Evolutionary conservation across 2,888 invertebrate species (phyloP).

Genomic region (Hirtodrosophila cameraria): DNA sequence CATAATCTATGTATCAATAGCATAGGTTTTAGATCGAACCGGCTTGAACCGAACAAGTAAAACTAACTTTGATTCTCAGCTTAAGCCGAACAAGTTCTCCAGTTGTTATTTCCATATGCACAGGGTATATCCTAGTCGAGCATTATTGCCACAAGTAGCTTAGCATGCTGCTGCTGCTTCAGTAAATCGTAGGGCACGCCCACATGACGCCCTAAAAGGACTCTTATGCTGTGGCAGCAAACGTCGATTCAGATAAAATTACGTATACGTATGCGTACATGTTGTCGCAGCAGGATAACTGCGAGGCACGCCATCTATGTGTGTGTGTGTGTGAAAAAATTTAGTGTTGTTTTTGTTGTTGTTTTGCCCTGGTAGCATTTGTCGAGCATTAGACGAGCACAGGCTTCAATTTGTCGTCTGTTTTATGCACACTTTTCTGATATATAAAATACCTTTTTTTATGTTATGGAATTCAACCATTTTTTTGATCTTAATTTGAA

Average conservation of each 20-base stretch:
- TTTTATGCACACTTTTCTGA: slow-evolving; percentile 13
- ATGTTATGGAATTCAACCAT: not conserved
- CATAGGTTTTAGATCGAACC: no score
- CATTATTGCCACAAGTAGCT: no score
- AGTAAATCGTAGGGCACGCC: slow-evolving; percentile 14
- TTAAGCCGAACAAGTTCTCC: no score
- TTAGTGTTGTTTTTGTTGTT: not conserved
- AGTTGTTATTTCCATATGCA: no score
- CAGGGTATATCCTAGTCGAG: no score
- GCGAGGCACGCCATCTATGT: slow-evolving; percentile 7
- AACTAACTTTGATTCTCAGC: no score
- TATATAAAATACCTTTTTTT: not conserved
- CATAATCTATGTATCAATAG: no score
- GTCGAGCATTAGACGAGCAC: slow-evolving; percentile 26
- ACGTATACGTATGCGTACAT: slow-evolving; percentile 56
- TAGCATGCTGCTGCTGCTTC: slow-evolving; percentile 16
- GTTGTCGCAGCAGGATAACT: slow-evolving; percentile 40
- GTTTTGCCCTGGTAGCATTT: slow-evolving; percentile 19
- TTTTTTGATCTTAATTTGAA: not conserved
- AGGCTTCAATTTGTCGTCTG: slow-evolving; percentile 39
- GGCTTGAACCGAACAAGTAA: no score
- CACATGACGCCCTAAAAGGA: slow-evolving; percentile 5
- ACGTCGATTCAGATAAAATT: slow-evolving; percentile 61
- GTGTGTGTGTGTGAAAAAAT: not conserved
- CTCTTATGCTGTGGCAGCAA: slow-evolving; percentile 22